Percentiles rank a stretch among this genome's conserved stretches.
Evolutionary conservation across 1,140 invertebrate species (phyloP).

Genomic region (Aphelenchoides avenae): DNA sequence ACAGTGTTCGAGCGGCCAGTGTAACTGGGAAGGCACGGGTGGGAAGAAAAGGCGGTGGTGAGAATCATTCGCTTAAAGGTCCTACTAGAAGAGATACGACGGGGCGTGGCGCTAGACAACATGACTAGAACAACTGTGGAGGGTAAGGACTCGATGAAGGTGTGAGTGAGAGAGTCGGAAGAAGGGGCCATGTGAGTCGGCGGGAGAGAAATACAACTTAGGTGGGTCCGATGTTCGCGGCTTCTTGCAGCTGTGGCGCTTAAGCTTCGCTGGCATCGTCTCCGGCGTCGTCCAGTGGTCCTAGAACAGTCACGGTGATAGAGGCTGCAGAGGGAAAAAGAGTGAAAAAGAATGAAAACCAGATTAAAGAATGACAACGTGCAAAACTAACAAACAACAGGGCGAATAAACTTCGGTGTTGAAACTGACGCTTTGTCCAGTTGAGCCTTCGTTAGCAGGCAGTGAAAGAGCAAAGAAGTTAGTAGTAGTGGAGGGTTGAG

Average conservation of each 20-base stretch:
- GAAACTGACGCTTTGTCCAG: neutral
- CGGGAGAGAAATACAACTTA: conserved; percentile 5
- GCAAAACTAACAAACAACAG: neutral
- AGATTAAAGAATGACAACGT: neutral
- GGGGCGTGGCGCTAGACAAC: neutral
- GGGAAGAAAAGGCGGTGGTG: too few species aligned
- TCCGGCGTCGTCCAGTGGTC: conserved; percentile 53
- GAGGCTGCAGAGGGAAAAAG: conserved; percentile 11
- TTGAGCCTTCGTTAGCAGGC: too few species aligned
- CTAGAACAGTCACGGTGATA: conserved; percentile 36
- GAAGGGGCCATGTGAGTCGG: neutral
- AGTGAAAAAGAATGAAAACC: neutral
- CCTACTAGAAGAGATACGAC: neutral
- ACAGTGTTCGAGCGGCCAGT: too few species aligned
- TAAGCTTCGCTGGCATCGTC: conserved; percentile 57
- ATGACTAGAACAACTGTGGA: conserved; percentile 1
- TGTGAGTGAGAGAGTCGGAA: conserved; percentile 7
- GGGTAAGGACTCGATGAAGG: conserved; percentile 8
- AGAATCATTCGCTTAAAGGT: too few species aligned
- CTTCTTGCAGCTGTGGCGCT: conserved; percentile 5
- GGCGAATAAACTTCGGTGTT: neutral
- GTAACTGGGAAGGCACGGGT: too few species aligned
- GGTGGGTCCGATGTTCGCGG: conserved; percentile 1
- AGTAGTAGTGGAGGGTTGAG: too few species aligned
- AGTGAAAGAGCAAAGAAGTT: too few species aligned